Evolutionary conservation across 2,113 vertebrate species (phyloP), one percentile per base, ranked within the genome.

Genomic region (Kryptolebias marmoratus): DNA sequence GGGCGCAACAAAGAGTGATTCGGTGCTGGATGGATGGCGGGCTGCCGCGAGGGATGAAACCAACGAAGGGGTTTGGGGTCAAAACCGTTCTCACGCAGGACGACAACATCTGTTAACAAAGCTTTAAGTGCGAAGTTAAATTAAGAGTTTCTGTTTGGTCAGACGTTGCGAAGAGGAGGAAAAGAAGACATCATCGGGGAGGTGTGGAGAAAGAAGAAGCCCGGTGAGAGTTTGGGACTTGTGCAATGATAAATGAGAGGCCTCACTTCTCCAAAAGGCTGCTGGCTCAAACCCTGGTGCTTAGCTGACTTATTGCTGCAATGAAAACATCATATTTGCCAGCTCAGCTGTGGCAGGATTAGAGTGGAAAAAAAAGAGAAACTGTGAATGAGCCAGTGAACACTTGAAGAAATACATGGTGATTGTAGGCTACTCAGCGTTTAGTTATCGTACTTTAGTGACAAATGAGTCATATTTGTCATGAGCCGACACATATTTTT

Each of bases 331-430:
- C 71, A 55, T 68, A 64, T 58, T 42, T 74, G 67, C 72, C 42
- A 61, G 63, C 59, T 84, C 73, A 75, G 75, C 61, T 53, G 57
- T 62, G 68, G 75, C 55, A 22, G 62, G 80, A 85, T 88, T 80
- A 85, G 58, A 10, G 15, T 59, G 62, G 54, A 54, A 73, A 69
- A 22, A 65, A 28, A 27, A 52, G 32, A 36, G 53, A 52, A 58
- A 54, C 59, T 7, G 28, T 5, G 68, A 71, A 62, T 55, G 56
- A 82, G 62, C 58, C 60, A 68, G 47, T 59, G 68, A 57, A 58
- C 52, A 5, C 77, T 73, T 70, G 27, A 60, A 71, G 60, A 57
- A 63, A 68, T 72, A 60, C 31, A 27, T 18, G 52, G 68, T 59
- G 66, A 68, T 71, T 54, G 76, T 54, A 81, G 60, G 54, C 18